Evolutionary conservation across 2,888 invertebrate genomes (phyloP), one percentile per base, ranked within the genome.

Genomic region (Pilophorus perplexus): DNA sequence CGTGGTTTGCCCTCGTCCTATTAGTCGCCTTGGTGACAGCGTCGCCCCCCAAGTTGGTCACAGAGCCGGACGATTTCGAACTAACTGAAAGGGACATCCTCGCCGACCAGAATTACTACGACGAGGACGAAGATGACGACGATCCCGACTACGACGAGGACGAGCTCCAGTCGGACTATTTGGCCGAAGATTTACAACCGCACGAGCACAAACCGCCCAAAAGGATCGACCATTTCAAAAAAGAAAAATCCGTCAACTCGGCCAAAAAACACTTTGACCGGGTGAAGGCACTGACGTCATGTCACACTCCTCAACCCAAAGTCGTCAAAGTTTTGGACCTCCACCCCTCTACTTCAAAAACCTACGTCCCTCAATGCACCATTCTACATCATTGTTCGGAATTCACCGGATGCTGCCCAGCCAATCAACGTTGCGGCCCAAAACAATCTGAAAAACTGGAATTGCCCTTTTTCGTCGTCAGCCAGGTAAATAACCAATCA

Each of bases 381-480:
- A 84, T 89, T 59, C 79, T 95, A 60, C 89, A 93, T 76, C 85
- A 90, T 70, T 95, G 95, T 77, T 85, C 88, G 10, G 89, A 90
- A 72, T 90, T 91, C 78, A 86, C 90, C 18, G 93, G 93, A 62
- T 95, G 94, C 79, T 95, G 95, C 76, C 80, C 80, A 71, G 82
- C 83, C 68, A 85, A 86, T 69, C 83, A 86, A 69, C 86, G 86
- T 44, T 94, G 93, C 78, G 88, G 86, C 12, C 88, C 92, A 0
- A 87, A 89, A 75, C 82, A 82, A 10, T 85, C 86, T 33, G 82
- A 84, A 72, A 80, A 82, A 71, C 85, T 93, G 67, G 84, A 86
- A 42, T 81, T 89, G 55, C 85, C 87, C 67, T 90, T 93, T 77
- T 87, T 86, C 77, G 93, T 93, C 78, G 89, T 64, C 27, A 25